These are phyloP conservation scores for Melolontha melolontha DNA, from an alignment of 2,888 invertebrate genomes.

Conservation along the genomic window DNA sequence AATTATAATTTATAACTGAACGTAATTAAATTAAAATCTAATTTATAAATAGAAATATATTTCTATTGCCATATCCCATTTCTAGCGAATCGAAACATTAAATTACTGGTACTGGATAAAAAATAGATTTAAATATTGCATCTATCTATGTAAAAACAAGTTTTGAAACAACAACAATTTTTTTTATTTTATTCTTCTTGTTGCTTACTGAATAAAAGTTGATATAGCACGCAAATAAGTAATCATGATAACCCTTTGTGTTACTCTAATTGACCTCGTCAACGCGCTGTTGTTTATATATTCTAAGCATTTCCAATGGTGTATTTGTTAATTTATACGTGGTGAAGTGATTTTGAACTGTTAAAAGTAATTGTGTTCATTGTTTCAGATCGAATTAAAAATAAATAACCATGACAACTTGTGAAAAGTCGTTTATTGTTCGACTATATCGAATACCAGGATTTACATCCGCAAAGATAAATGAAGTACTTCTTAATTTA, in stretches of 20 bases:
- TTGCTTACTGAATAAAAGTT: conserved; percentile 1
- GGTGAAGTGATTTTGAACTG: conserved; percentile 9
- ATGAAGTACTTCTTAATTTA: conserved; percentile 70
- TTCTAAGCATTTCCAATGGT: conserved; percentile 19
- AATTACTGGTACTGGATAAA: too few species aligned
- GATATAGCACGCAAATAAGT: conserved; percentile 7
- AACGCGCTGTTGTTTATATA: conserved; percentile 15
- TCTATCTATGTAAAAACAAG: too few species aligned
- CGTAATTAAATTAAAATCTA: too few species aligned
- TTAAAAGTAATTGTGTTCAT: not conserved
- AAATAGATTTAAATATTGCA: too few species aligned
- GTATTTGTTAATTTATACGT: not conserved
- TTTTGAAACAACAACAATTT: too few species aligned
- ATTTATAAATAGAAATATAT: too few species aligned
- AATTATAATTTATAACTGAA: too few species aligned
- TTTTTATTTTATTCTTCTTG: not conserved
- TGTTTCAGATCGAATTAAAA: conserved; percentile 2
- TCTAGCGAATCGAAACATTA: too few species aligned
- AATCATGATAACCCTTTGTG: conserved; percentile 32
- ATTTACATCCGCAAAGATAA: conserved; percentile 71
- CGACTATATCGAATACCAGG: conserved; percentile 74
- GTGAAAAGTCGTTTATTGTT: conserved; percentile 65
- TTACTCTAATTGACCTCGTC: conserved; percentile 37
- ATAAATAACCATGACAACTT: conserved; percentile 13
- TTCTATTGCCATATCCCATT: too few species aligned